Conservation (phyloP, 2,113 vertebrate species). For the Thinocorus orbignyianus region DNA sequence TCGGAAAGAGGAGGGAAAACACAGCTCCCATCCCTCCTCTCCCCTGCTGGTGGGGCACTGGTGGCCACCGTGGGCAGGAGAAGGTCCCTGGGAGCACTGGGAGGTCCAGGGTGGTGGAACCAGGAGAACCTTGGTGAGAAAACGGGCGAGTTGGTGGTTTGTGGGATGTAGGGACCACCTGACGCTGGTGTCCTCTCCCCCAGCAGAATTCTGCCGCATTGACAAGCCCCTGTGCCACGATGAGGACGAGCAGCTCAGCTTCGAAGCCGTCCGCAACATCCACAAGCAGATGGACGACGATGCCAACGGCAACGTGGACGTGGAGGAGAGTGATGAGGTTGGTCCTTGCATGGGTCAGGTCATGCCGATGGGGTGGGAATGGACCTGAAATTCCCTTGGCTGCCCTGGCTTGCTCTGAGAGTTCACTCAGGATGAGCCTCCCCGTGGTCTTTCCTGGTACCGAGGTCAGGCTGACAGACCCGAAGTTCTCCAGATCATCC, state of each 20-base stretch:
- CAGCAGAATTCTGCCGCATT: constrained; percentile 91
- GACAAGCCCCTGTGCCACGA: constrained; percentile 86
- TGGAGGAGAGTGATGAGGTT: constrained; percentile 92
- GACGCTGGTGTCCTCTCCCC: background rate
- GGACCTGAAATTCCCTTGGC: background rate
- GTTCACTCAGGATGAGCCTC: too few species aligned
- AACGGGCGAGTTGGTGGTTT: background rate
- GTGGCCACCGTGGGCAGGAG: accelerated
- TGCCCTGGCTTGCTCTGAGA: too few species aligned
- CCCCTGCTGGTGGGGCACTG: accelerated
- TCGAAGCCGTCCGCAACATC: constrained; percentile 91
- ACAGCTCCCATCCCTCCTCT: background rate
- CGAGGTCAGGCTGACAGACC: too few species aligned
- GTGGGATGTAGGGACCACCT: background rate
- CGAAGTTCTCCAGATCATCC: too few species aligned
- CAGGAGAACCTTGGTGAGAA: background rate
- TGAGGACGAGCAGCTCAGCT: constrained; percentile 88
- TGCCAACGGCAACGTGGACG: constrained; percentile 94
- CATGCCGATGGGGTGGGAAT: background rate
- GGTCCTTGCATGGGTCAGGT: background rate
- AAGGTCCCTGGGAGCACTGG: too few species aligned
- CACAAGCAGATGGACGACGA: constrained; percentile 99
- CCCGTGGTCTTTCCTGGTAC: too few species aligned
- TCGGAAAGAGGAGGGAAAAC: background rate
- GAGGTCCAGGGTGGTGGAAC: background rate